Percentiles rank a stretch among this genome's conserved stretches.
These are phyloP conservation scores for Aldabrachelys gigantea DNA, from an alignment of 2,113 vertebrate species.

Conservation along the genomic window DNA sequence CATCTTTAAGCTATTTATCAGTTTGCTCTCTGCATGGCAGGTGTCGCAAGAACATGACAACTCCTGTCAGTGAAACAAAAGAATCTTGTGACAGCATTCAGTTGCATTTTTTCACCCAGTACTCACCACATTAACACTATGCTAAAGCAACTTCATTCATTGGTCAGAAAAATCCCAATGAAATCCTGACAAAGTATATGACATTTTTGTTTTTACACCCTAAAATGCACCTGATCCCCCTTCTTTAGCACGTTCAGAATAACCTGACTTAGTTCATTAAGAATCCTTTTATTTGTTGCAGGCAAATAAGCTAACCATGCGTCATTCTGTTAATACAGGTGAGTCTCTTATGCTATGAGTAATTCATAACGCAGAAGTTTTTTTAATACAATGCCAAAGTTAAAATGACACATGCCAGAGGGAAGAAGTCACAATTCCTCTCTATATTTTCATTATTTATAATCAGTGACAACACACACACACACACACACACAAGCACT, in stretches of 20 bases:
- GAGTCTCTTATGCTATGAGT: constrained; percentile 51
- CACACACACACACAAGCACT: fast-evolving
- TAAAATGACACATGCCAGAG: constrained; percentile 38
- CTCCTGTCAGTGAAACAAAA: constrained; percentile 71
- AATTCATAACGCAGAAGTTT: constrained; percentile 26
- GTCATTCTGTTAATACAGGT: constrained; percentile 57
- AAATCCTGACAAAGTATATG: constrained; percentile 63
- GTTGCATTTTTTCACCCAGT: constrained; percentile 66
- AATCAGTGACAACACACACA: background rate
- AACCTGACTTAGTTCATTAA: constrained; percentile 66
- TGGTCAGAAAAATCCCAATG: constrained; percentile 40
- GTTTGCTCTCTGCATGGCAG: constrained; percentile 59
- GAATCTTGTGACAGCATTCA: constrained; percentile 74
- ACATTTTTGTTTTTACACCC: background rate
- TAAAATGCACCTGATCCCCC: constrained; percentile 54
- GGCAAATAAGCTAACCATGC: constrained; percentile 46
- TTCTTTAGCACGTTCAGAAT: constrained; percentile 53
- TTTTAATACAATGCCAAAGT: constrained; percentile 30
- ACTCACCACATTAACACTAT: constrained; percentile 51
- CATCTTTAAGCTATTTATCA: constrained; percentile 76
- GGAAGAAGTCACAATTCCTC: constrained; percentile 35
- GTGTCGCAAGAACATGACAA: constrained; percentile 77
- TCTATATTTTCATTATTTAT: constrained; percentile 46
- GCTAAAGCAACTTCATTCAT: constrained; percentile 75
- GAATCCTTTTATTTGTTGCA: constrained; percentile 62